Conservation (phyloP, 2,797 vertebrate species). For the Miichthys miiuy region DNA sequence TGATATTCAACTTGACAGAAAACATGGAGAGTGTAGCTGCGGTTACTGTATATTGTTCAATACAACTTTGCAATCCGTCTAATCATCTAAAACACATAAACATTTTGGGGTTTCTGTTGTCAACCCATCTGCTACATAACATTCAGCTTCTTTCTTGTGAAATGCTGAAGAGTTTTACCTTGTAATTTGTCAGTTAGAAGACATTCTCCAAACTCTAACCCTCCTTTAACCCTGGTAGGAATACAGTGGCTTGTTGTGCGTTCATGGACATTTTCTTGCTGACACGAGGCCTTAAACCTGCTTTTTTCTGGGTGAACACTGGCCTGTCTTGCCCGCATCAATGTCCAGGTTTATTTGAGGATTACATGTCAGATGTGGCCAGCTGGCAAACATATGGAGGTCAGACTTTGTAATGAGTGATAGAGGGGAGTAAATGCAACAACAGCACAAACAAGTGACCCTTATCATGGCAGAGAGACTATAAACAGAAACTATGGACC, state of each 20-base stretch:
- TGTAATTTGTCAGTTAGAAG: too few species aligned
- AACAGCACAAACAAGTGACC: conserved; percentile 20
- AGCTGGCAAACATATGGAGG: conserved; percentile 42
- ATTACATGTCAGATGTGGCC: conserved; percentile 11
- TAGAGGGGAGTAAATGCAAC: conserved; percentile 32
- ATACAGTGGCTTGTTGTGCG: not conserved
- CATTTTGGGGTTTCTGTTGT: not conserved
- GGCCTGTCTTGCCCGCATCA: not conserved
- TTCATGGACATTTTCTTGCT: not conserved
- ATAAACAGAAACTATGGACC: conserved; percentile 52
- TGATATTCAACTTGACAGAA: not conserved
- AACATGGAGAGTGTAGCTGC: not conserved
- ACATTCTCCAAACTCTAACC: too few species aligned
- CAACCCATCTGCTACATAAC: not conserved
- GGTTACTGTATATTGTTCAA: not conserved
- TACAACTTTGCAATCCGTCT: not conserved
- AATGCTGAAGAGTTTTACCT: not conserved
- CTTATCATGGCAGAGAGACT: conserved; percentile 13
- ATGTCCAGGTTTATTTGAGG: conserved; percentile 10
- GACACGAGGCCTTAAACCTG: not conserved
- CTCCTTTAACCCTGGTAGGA: not conserved
- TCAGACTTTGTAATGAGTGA: conserved; percentile 35
- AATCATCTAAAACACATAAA: not conserved
- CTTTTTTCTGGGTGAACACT: not conserved
- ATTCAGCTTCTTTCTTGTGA: not conserved